A percentile compares a stretch with the other conserved stretches of the same genome.
Conservation (phyloP, 2,113 vertebrate species). For the Pelvicachromis taeniatus region DNA sequence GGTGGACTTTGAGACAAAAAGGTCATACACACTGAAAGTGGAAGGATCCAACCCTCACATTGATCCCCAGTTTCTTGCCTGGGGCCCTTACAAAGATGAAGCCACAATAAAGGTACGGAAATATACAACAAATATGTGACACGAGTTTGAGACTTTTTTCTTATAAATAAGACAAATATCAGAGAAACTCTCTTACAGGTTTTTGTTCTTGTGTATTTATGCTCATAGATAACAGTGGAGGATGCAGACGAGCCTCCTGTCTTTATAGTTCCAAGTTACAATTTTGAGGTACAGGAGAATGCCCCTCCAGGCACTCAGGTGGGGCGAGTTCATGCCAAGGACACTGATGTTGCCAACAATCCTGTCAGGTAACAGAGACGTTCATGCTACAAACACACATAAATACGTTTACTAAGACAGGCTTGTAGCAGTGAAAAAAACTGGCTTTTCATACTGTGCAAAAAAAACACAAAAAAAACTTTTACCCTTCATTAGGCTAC, state of each 20-base stretch:
- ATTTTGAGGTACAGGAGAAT: conserved; percentile 93
- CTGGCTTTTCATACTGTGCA: not conserved
- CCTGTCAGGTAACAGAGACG: conserved; percentile 77
- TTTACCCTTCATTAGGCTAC: not conserved
- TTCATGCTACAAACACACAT: not conserved
- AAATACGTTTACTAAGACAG: not conserved
- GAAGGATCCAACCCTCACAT: conserved; percentile 90
- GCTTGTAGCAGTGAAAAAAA: not conserved
- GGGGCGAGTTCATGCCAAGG: conserved; percentile 94
- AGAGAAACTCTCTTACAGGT: not conserved
- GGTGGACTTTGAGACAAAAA: conserved; percentile 93
- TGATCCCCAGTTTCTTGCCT: conserved; percentile 88
- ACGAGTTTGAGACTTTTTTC: not conserved
- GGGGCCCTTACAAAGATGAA: conserved; percentile 95
- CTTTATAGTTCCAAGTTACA: conserved; percentile 84
- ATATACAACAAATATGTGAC: not conserved
- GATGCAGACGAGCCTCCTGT: conserved; percentile 93
- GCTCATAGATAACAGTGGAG: conserved; percentile 75
- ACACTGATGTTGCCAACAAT: conserved; percentile 89
- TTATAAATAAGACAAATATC: not conserved
- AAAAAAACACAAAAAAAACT: not conserved
- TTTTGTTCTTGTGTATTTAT: not conserved
- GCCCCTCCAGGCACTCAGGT: conserved; percentile 85
- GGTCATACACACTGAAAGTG: conserved; percentile 87
- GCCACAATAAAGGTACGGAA: conserved; percentile 85